A percentile compares a stretch with the other conserved stretches of the same genome.
Conservation (phyloP, 2,797 vertebrate species). For the Manis crassicaudata region DNA sequence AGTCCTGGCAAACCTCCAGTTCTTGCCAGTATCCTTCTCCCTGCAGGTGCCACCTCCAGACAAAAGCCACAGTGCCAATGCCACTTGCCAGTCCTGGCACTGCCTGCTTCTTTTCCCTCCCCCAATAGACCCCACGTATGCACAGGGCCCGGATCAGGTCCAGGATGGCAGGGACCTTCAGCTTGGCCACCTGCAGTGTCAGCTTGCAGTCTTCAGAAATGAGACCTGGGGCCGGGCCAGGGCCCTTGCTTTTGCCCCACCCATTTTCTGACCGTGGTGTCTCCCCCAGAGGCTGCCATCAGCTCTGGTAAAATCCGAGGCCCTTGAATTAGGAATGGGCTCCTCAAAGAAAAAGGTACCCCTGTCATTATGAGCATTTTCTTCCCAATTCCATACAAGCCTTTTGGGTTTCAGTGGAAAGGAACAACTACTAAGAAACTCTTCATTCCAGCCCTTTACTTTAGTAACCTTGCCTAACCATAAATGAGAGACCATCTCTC, state of each 20-base stretch:
- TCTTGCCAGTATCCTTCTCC: not conserved
- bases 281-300: not conserved
- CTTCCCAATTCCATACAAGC: not conserved
- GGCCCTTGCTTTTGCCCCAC: not conserved
- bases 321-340: not conserved
- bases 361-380: not conserved
- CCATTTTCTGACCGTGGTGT: not conserved
- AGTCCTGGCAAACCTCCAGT: not conserved
- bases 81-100: not conserved
- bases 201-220: not conserved
- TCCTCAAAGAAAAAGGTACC: not conserved
- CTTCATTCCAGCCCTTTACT: not conserved
- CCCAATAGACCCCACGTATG: not conserved
- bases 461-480: not conserved
- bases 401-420: not conserved
- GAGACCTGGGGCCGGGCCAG: not conserved
- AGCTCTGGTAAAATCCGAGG: not conserved
- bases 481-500: not conserved
- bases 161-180: not conserved
- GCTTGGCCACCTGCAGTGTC: not conserved
- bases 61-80: not conserved
- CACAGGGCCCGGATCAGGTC: not conserved
- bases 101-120: not conserved
- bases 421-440: not conserved
- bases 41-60: not conserved